phyloP scores from a whole-genome alignment of 2,797 vertebrate species.

The Sciurus carolinensis region DNA sequence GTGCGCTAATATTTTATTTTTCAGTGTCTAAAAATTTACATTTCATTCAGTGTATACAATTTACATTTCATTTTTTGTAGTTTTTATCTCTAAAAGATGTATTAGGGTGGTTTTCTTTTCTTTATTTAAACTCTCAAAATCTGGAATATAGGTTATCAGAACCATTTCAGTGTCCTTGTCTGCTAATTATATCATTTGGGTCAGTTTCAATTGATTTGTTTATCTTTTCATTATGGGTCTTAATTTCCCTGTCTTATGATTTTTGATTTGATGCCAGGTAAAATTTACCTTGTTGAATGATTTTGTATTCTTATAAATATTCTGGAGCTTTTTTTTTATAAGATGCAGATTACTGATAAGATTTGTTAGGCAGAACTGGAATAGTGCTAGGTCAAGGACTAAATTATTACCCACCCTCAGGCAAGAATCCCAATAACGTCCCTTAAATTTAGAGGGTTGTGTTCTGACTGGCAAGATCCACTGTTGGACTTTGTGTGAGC shows the following conservation, averaged over 20 bases:
- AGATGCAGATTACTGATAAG: not conserved
- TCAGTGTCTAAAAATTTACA: not conserved
- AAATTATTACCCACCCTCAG: fast-evolving
- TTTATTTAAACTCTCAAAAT: not conserved
- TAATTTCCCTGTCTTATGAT: not conserved
- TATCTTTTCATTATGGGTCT: not conserved
- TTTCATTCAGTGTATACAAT: not conserved
- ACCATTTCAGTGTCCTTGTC: not conserved
- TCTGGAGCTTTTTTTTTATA: not conserved
- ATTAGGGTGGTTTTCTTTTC: not conserved
- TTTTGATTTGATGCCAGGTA: constrained; percentile 9
- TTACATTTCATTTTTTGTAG: not conserved
- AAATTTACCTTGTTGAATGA: not conserved
- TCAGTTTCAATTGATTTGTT: not conserved
- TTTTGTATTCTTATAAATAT: not conserved
- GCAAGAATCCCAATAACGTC: fast-evolving
- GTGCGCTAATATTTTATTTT: not conserved
- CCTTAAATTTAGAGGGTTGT: not conserved
- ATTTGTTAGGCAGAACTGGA: not conserved
- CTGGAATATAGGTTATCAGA: not conserved
- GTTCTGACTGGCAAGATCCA: not conserved
- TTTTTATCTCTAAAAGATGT: constrained; percentile 20
- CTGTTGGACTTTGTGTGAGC: not conserved
- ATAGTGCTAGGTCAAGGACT: not conserved
- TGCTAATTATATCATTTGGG: not conserved